A percentile compares a stretch with the other conserved stretches of the same genome.
phyloP scores from a whole-genome alignment of 1,140 invertebrate species.

The Drosophila quadrilineata region DNA sequence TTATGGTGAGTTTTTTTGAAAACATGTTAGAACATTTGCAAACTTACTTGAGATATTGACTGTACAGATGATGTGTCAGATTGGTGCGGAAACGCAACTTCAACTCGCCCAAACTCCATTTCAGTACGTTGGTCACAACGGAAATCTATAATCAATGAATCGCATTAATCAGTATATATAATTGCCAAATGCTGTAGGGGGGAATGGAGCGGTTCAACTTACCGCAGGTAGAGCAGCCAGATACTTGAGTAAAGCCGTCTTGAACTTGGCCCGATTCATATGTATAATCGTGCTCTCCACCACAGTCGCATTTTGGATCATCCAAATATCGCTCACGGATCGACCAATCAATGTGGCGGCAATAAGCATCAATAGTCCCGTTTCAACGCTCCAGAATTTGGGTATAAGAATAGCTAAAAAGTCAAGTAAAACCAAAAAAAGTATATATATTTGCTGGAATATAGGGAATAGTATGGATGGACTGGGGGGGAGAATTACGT shows the following conservation, averaged over 20 bases:
- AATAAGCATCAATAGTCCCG: conserved; percentile 90
- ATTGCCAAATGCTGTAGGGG: not conserved
- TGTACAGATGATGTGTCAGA: conserved; percentile 92
- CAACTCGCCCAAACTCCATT: conserved; percentile 96
- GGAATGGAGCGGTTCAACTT: too few species aligned
- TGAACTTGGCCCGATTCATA: conserved; percentile 90
- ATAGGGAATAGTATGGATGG: not conserved
- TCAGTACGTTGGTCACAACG: conserved; percentile 95
- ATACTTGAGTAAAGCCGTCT: conserved; percentile 88
- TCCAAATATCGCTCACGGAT: conserved; percentile 97
- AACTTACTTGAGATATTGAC: conserved; percentile 95
- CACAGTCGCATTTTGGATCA: conserved; percentile 95
- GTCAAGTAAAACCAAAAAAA: too few species aligned
- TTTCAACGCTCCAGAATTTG: conserved; percentile 87
- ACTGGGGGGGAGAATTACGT: conserved; percentile 38
- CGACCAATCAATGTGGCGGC: conserved; percentile 91
- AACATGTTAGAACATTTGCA: too few species aligned
- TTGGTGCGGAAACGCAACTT: conserved; percentile 95
- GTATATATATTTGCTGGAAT: too few species aligned
- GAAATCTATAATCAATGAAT: conserved; percentile 86
- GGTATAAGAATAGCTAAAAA: conserved; percentile 89
- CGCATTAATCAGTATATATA: not conserved
- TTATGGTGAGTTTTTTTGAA: too few species aligned
- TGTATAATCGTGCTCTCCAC: conserved; percentile 98
- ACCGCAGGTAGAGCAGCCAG: conserved; percentile 91